phyloP scores from a whole-genome alignment of 2,113 vertebrate genomes.

The Melanerpes aurifrons region DNA sequence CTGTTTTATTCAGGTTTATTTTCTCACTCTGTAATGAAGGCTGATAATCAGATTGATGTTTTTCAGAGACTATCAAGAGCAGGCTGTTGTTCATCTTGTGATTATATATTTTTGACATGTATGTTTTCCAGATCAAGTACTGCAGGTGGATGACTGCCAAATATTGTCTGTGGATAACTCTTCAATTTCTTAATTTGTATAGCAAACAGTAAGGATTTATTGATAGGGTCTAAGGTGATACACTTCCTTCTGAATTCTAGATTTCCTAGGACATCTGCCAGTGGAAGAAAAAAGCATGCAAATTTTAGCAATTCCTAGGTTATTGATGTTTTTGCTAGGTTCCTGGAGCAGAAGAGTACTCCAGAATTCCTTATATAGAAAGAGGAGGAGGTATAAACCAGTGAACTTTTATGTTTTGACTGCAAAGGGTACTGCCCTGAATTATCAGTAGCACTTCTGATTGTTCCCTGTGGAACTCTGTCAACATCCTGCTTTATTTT shows the following conservation, averaged over 20 bases:
- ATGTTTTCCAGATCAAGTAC: not conserved
- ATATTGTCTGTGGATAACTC: not conserved
- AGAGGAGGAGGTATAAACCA: not conserved
- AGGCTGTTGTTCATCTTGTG: not conserved
- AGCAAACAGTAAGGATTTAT: not conserved
- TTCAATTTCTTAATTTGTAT: not conserved
- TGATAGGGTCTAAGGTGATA: not conserved
- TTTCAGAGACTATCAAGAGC: not conserved
- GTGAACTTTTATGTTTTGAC: not conserved
- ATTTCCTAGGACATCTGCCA: not conserved
- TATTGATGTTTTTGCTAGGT: not conserved
- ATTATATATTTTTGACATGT: not conserved
- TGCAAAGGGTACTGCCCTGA: not conserved
- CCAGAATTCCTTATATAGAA: not conserved
- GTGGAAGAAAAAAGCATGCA: not conserved
- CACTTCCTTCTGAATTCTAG: not conserved
- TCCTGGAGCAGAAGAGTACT: not conserved
- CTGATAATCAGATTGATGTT: not conserved
- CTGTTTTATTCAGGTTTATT: not conserved
- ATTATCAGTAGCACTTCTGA: not conserved
- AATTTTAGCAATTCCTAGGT: not conserved
- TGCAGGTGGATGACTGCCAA: not conserved
- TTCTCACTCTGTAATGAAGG: not conserved
- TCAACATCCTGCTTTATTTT: not conserved
- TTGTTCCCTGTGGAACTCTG: not conserved